phyloP scores from a whole-genome alignment of 2,113 vertebrate genomes.

The Suricata suricatta region DNA sequence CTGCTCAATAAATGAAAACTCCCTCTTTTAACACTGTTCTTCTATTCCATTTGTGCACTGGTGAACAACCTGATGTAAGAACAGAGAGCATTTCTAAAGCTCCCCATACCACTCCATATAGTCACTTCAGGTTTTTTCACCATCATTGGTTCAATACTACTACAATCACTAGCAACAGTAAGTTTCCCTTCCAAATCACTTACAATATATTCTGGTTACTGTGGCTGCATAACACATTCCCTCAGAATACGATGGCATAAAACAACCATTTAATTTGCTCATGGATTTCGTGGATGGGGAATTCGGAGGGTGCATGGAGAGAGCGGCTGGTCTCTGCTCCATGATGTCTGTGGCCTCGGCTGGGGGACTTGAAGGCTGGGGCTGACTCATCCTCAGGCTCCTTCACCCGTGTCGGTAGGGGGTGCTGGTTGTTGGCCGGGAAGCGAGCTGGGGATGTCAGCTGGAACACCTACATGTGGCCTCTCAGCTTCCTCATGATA shows the following conservation, averaged over 20 bases:
- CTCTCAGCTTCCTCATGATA: not conserved
- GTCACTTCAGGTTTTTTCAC: not conserved
- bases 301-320: not conserved
- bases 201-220: accelerated
- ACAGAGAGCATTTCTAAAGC: not conserved
- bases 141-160: too few relatives aligned
- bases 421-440: not conserved
- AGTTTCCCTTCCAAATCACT: not conserved
- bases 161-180: not conserved
- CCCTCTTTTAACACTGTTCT: not conserved
- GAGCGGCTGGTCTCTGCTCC: not conserved
- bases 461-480: not conserved
- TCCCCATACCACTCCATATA: accelerated
- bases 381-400: not conserved
- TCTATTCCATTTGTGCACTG: not conserved
- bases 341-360: not conserved
- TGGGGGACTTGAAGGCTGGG: not conserved
- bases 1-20: not conserved
- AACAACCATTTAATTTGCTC: not conserved
- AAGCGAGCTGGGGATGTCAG: not conserved
- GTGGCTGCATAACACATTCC: not conserved
- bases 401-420: not conserved
- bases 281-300: not conserved
- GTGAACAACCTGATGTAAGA: not conserved
- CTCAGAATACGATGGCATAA: not conserved